Conservation (phyloP, 2,888 invertebrate species). For the Slavum lentiscoides region DNA sequence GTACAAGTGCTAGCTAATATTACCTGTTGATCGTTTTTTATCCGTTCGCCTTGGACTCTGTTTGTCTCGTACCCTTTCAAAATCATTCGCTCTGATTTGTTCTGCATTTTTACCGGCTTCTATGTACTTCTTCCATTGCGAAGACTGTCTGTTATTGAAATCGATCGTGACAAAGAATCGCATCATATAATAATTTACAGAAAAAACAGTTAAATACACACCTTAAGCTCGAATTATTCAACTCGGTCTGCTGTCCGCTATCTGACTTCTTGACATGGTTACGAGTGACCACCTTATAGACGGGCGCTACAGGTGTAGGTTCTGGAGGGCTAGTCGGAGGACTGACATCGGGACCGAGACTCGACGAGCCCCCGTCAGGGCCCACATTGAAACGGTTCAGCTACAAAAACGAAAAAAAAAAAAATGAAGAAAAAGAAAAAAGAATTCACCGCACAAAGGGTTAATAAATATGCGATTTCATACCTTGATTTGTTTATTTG, state of each 20-base stretch:
- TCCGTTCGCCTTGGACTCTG: slow-evolving; percentile 59
- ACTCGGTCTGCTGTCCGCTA: slow-evolving; percentile 64
- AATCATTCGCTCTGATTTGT: slow-evolving; percentile 52
- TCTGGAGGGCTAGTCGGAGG: slow-evolving; percentile 56
- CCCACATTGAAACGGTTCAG: slow-evolving; percentile 54
- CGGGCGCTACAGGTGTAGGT: slow-evolving; percentile 57
- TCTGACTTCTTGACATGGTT: slow-evolving; percentile 61
- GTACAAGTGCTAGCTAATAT: not conserved
- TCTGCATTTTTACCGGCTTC: slow-evolving; percentile 60
- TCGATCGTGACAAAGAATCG: not conserved
- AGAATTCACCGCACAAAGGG: not conserved
- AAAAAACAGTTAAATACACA: not conserved
- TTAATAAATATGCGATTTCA: not conserved
- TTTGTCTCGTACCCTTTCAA: slow-evolving; percentile 59
- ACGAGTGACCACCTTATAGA: slow-evolving; percentile 58
- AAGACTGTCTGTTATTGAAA: slow-evolving; percentile 57
- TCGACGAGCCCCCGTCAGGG: slow-evolving; percentile 55
- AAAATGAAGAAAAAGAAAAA: not conserved
- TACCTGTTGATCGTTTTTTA: slow-evolving; percentile 54
- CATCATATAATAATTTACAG: not conserved
- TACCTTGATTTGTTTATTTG: slow-evolving; percentile 45
- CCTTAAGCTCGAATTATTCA: slow-evolving; percentile 55
- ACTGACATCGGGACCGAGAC: slow-evolving; percentile 54
- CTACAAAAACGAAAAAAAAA: slow-evolving; percentile 26
- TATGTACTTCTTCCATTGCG: slow-evolving; percentile 63